Evolutionary conservation across 2,888 invertebrate species (phyloP).

Genomic region (Rhingia rostrata): DNA sequence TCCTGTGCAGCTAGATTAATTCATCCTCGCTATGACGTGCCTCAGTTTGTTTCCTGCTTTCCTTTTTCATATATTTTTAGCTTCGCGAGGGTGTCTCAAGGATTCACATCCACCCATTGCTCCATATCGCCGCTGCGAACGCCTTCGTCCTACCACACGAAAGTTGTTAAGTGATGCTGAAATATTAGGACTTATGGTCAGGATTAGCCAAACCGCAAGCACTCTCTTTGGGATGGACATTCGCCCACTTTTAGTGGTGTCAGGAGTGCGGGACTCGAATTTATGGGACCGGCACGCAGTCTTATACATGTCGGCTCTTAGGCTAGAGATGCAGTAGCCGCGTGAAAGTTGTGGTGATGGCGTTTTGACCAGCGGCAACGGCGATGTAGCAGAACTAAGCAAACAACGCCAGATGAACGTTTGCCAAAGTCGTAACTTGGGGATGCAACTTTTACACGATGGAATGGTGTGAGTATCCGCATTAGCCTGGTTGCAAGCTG

Average conservation of each 20-base stretch:
- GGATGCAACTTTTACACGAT: slow-evolving; percentile 44
- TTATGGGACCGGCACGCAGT: slow-evolving; percentile 55
- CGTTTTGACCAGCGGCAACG: slow-evolving; percentile 29
- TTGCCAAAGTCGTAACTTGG: slow-evolving; percentile 61
- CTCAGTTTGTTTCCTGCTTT: slow-evolving; percentile 20
- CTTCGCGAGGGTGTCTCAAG: slow-evolving; percentile 61
- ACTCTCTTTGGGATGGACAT: slow-evolving; percentile 53
- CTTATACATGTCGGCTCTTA: slow-evolving; percentile 30
- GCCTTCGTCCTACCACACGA: slow-evolving; percentile 11
- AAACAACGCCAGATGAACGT: slow-evolving; percentile 58
- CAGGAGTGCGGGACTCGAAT: slow-evolving; percentile 28
- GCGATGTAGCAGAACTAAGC: slow-evolving; percentile 15
- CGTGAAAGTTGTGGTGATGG: slow-evolving; percentile 35
- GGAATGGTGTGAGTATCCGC: background rate
- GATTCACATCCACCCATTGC: slow-evolving; percentile 49
- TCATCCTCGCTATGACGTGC: slow-evolving; percentile 52
- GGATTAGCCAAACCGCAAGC: slow-evolving; percentile 67
- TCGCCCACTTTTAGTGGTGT: slow-evolving; percentile 32
- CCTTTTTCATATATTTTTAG: slow-evolving; percentile 30
- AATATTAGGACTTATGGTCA: slow-evolving; percentile 72
- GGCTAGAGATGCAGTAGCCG: slow-evolving; percentile 43
- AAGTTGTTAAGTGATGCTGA: slow-evolving; percentile 72
- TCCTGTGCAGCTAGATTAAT: slow-evolving; percentile 70
- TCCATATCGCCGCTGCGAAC: background rate
- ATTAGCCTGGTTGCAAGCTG: slow-evolving; percentile 16